Evolutionary conservation across 2,888 invertebrate genomes (phyloP).

Genomic region (Baccha elongata): DNA sequence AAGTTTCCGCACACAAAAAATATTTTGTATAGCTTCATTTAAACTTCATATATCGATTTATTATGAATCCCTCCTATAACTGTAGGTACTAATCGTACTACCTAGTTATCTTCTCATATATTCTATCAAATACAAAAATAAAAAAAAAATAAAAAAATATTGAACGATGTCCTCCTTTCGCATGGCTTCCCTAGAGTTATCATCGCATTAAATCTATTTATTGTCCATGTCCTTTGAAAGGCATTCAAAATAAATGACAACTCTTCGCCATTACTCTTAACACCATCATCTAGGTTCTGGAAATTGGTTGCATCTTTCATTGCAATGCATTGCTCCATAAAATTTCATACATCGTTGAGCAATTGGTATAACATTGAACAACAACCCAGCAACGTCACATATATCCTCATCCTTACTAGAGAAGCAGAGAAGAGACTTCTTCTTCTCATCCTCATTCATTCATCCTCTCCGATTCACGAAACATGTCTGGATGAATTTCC

Average conservation of each 20-base stretch:
- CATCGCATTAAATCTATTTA: conserved; percentile 51
- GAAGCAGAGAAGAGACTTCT: no score
- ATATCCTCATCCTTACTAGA: conserved; percentile 26
- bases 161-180: conserved; percentile 42
- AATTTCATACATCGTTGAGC: conserved; percentile 62
- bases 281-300: conserved; percentile 39
- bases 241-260: conserved; percentile 49
- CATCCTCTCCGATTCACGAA: conserved; percentile 5
- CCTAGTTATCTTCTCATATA: conserved; percentile 4
- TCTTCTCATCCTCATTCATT: background rate
- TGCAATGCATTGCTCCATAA: conserved; percentile 63
- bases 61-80: background rate
- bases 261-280: conserved; percentile 47
- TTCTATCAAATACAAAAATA: background rate
- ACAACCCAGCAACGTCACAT: conserved; percentile 25
- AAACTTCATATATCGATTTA: conserved; percentile 23
- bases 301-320: conserved; percentile 65
- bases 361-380: conserved; percentile 50
- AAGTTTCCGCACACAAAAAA: background rate
- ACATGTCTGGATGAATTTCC: conserved; percentile 57
- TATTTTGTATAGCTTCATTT: conserved; percentile 21
- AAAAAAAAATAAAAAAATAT: background rate
- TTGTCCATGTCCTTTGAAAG: conserved; percentile 45
- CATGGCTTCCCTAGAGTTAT: conserved; percentile 35
- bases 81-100: no score